A percentile compares a stretch with the other conserved stretches of the same genome.
Conservation (phyloP, 2,113 vertebrate genomes). For the Hemiprocne comata region DNA sequence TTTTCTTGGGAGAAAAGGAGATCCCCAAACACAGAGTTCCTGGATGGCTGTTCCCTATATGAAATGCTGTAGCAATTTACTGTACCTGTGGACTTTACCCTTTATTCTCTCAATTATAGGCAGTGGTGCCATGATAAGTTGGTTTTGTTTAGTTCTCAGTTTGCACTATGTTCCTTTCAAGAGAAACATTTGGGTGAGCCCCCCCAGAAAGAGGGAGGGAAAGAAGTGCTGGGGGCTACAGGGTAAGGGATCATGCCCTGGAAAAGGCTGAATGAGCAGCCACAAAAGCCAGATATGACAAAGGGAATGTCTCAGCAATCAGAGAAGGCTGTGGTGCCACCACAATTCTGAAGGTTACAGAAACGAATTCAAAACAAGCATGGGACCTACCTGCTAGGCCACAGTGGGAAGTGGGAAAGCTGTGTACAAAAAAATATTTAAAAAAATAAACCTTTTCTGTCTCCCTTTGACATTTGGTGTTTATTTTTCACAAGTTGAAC, state of each 20-base stretch:
- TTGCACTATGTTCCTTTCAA: background rate
- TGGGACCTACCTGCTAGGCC: background rate
- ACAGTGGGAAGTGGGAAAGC: background rate
- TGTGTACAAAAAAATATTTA: background rate
- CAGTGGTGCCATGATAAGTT: fast-evolving
- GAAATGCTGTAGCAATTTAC: background rate
- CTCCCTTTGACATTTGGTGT: background rate
- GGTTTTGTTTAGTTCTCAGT: background rate
- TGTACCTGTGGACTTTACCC: background rate
- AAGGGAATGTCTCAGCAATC: background rate
- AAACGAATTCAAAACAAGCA: background rate
- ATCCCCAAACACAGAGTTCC: background rate
- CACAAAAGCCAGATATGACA: background rate
- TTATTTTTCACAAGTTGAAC: background rate
- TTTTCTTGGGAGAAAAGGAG: background rate
- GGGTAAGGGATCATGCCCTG: background rate
- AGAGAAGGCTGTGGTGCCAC: background rate
- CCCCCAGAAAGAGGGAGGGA: background rate
- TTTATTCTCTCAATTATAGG: background rate
- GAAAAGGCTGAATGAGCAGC: background rate
- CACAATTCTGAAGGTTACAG: background rate
- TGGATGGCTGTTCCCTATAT: background rate
- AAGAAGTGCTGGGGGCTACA: fast-evolving
- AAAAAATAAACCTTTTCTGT: background rate
- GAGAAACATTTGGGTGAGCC: background rate